These are phyloP conservation scores for Drosophila erecta DNA, from an alignment of 1,140 invertebrate species.

Conservation along the genomic window DNA sequence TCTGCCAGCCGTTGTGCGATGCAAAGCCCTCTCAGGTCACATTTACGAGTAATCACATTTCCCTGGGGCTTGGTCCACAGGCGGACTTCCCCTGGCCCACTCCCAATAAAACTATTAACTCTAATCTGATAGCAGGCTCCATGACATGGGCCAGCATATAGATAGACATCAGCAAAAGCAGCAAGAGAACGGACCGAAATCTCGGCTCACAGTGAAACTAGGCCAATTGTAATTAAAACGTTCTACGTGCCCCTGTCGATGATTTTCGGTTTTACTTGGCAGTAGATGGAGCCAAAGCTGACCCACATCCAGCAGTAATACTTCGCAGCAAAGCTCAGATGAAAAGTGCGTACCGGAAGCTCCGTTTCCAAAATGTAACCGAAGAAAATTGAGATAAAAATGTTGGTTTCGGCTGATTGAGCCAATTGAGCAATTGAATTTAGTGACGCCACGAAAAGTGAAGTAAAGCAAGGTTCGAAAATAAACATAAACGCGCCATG, in stretches of 20 bases:
- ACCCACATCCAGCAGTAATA: slow-evolving; percentile 40
- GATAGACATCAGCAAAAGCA: slow-evolving; percentile 38
- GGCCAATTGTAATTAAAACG: slow-evolving; percentile 78
- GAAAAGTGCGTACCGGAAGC: slow-evolving; percentile 46
- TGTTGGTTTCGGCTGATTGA: slow-evolving; percentile 49
- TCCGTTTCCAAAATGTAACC: slow-evolving; percentile 15
- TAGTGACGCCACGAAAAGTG: slow-evolving; percentile 53
- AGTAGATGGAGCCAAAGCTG: slow-evolving; percentile 26
- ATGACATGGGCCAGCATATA: slow-evolving; percentile 36
- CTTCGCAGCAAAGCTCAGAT: slow-evolving; percentile 1
- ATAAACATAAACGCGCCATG: slow-evolving; percentile 34
- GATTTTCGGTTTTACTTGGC: slow-evolving; percentile 29
- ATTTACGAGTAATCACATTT: slow-evolving; percentile 33
- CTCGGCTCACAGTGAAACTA: slow-evolving; percentile 49
- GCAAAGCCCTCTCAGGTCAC: background rate
- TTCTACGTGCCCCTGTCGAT: slow-evolving; percentile 68
- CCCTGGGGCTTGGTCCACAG: slow-evolving; percentile 18
- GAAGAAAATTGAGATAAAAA: slow-evolving; percentile 28
- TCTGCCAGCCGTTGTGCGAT: background rate
- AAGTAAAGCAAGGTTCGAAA: slow-evolving; percentile 31
- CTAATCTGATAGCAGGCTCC: slow-evolving; percentile 60
- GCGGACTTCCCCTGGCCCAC: slow-evolving; percentile 25
- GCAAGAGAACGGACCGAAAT: slow-evolving; percentile 25
- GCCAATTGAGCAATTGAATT: slow-evolving; percentile 63
- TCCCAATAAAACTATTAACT: slow-evolving; percentile 79